Percentiles rank a stretch among this genome's conserved stretches.
These are phyloP conservation scores for Baronia brevicornis DNA, from an alignment of 2,888 invertebrate species.

Conservation along the genomic window DNA sequence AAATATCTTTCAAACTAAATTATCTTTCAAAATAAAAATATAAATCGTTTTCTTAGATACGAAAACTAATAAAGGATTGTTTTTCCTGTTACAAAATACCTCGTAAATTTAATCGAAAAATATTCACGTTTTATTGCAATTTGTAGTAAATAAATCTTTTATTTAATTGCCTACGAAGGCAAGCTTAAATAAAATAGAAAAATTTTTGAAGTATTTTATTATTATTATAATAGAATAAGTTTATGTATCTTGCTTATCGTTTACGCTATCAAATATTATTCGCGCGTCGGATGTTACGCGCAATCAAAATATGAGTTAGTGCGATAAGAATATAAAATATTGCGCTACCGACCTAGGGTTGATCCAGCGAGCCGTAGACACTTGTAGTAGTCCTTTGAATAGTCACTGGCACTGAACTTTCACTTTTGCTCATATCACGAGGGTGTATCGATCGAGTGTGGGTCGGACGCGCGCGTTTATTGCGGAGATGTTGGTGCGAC, in stretches of 20 bases:
- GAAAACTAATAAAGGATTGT: too few relatives aligned
- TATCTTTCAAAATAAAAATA: too few relatives aligned
- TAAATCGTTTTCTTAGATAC: too few relatives aligned
- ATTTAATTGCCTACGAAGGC: too few relatives aligned
- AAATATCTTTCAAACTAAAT: too few relatives aligned
- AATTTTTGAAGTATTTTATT: too few relatives aligned
- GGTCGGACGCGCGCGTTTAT: constrained; percentile 26
- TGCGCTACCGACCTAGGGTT: constrained; percentile 59
- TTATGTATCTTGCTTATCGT: constrained; percentile 12
- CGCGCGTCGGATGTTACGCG: constrained; percentile 45
- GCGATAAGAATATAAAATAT: constrained; percentile 53
- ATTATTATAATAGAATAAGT: too few relatives aligned
- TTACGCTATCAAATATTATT: constrained; percentile 29
- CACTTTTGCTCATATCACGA: constrained; percentile 52
- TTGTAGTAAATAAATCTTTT: too few relatives aligned
- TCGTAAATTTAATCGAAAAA: too few relatives aligned
- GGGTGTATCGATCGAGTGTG: constrained; percentile 24
- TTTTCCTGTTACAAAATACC: too few relatives aligned
- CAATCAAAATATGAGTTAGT: constrained; percentile 42
- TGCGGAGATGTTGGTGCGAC: constrained; percentile 28
- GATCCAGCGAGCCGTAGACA: constrained; percentile 46
- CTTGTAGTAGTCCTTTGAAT: constrained; percentile 26
- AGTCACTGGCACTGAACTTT: constrained; percentile 54
- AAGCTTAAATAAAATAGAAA: too few relatives aligned
- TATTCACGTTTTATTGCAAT: too few relatives aligned